Base-by-base conservation (phyloP, 2,888 invertebrate species). In the Tupiocoris notatus region DNA sequence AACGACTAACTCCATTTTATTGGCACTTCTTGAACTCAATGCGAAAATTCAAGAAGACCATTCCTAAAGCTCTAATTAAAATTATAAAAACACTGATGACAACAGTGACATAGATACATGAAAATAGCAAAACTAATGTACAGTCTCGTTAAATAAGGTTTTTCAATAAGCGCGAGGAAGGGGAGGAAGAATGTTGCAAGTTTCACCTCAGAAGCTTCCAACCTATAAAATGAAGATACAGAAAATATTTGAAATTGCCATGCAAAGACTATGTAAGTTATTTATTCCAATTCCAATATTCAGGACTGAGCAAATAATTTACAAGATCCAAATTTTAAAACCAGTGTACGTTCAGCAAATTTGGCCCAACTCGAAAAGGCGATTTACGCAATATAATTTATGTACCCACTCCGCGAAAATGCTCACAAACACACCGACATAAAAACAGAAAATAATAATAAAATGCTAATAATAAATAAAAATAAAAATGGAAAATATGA, bases 171-270 rank as follows among this genome's bases (percentile, higher is more conserved):
- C 68, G 76, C 76, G 76, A 76, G 76, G 76, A 76, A 68, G 68
- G 68, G 66, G 39, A 39, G 76, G 76, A 61, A 76, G 67, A 54
- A 61, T 9, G 68, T 20, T 62, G 59, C 76, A 54, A 61, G 70
- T 70, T 74, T 79, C 79, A 79, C 73, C 79, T 75, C 77, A 79
- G 79, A 76, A 79, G 79, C 75, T 79, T 79, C 79, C 79, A 79
- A 78, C 79, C 79, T 79, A 78, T 39, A 73, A 79, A 77, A 79
- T 67, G 58, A 78, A 77, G 71, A 64, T 58, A 78, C 63, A 71
- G 63, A 70, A 65, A 71, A 65, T 68, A n/a, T 59, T 17, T 59
- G 18, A 59, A 59, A 18, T 59, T 17, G 18, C 59, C 59, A n/a
- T n/a, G n/a, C n/a, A n/a, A n/a, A n/a, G n/a, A n/a, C n/a, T n/a